Conservation (phyloP, 2,113 vertebrate genomes). For the Herpetotheres cachinnans region DNA sequence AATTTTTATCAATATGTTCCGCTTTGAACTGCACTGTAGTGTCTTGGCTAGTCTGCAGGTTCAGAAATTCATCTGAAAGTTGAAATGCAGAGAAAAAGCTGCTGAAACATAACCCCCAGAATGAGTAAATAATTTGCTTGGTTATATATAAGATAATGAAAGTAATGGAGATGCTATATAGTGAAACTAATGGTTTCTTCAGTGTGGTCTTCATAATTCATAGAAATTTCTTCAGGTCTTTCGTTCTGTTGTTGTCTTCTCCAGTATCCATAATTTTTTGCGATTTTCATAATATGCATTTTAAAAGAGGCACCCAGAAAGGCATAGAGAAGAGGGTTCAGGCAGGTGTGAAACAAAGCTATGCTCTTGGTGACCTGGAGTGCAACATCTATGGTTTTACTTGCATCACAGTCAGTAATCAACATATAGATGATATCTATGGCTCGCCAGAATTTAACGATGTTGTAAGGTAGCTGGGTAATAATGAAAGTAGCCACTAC, state of each 20-base stretch:
- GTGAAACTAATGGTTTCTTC: conserved; percentile 77
- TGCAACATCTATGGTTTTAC: conserved; percentile 82
- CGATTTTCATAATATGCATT: conserved; percentile 77
- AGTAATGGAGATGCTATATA: conserved; percentile 60
- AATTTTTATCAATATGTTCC: neutral
- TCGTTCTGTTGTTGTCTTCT: conserved; percentile 56
- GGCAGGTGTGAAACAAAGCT: conserved; percentile 87
- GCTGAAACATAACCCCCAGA: neutral
- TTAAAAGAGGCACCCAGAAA: conserved; percentile 88
- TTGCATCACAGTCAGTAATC: conserved; percentile 80
- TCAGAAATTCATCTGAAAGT: neutral
- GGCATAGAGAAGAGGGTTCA: conserved; percentile 89
- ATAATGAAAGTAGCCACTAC: conserved; percentile 84
- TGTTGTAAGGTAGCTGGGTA: conserved; percentile 91
- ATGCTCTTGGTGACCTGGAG: conserved; percentile 86
- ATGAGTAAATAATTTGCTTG: neutral
- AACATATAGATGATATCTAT: conserved; percentile 83
- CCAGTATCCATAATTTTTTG: conserved; percentile 75
- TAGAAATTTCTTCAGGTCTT: conserved; percentile 71
- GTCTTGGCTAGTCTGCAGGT: neutral
- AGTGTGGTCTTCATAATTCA: conserved; percentile 63
- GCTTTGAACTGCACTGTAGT: neutral
- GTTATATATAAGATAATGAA: neutral
- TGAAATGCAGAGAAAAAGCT: neutral
- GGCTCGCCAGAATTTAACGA: conserved; percentile 83